Evolutionary conservation across 64 coral and sea anemone genomes (phyloP).

Genomic region (Platygyra sinensis): DNA sequence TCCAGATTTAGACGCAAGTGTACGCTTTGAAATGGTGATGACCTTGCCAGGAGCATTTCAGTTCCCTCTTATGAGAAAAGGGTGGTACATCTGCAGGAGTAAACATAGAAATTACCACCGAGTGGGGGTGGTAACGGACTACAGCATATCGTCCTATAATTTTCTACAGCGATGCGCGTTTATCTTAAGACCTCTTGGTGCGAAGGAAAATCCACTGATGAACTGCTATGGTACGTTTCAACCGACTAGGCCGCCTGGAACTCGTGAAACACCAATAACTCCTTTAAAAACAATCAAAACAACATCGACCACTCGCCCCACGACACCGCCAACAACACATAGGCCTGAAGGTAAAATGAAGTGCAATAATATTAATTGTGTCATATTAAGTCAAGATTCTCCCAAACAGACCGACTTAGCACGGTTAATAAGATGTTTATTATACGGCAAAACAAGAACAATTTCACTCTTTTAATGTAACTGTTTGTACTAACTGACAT

Average conservation of each 20-base stretch:
- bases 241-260: background rate
- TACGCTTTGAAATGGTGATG: background rate
- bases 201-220: constrained; percentile 53
- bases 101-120: constrained; percentile 2
- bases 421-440: no score
- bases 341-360: constrained; percentile 20
- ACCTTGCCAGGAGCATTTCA: constrained; percentile 63
- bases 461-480: no score
- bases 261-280: background rate
- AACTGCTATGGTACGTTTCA: constrained; percentile 59
- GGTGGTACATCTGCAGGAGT: constrained; percentile 82
- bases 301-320: background rate
- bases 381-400: no score
- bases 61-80: constrained; percentile 57
- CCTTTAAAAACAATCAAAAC: background rate
- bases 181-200: constrained; percentile 28
- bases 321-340: background rate
- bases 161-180: constrained; percentile 71
- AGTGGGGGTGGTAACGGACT: constrained; percentile 29
- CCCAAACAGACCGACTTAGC: no score
- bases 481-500: no score
- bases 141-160: background rate
- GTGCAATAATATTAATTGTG: no score
- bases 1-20: constrained; percentile 13
- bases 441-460: no score